These are phyloP conservation scores for Chymomyza costata DNA, from an alignment of 1,140 invertebrate species.

Conservation along the genomic window DNA sequence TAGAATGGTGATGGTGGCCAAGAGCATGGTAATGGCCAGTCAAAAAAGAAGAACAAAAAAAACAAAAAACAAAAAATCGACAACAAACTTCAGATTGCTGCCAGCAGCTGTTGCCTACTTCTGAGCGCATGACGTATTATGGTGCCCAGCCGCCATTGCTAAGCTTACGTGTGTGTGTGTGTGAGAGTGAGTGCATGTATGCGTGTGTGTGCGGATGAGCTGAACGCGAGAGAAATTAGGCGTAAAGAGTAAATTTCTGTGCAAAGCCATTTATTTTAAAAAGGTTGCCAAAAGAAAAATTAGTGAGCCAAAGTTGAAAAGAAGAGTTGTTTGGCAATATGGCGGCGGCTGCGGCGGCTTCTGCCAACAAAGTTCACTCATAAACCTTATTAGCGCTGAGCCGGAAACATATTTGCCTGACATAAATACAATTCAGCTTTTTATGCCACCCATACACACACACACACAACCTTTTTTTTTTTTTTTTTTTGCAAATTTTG, in stretches of 20 bases:
- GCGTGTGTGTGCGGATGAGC: constrained; percentile 9
- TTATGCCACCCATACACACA: constrained; percentile 18
- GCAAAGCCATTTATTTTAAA: constrained; percentile 66
- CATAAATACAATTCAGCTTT: constrained; percentile 61
- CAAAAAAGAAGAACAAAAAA: constrained; percentile 7
- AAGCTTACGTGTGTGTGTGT: too few relatives aligned
- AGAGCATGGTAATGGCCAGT: too few relatives aligned
- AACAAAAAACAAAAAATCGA: constrained; percentile 16
- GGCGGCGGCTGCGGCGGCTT: constrained; percentile 19
- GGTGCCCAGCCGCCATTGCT: not conserved
- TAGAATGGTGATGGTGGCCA: too few relatives aligned
- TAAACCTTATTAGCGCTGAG: constrained; percentile 71
- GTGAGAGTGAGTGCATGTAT: too few relatives aligned
- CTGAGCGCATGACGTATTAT: constrained; percentile 64
- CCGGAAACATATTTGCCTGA: constrained; percentile 70
- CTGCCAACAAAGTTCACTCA: constrained; percentile 38
- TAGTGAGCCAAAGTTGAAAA: constrained; percentile 36
- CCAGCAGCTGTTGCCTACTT: constrained; percentile 64
- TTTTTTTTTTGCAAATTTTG: constrained; percentile 66
- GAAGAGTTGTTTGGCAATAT: constrained; percentile 66
- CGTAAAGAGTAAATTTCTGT: constrained; percentile 67
- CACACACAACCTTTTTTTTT: constrained; percentile 24
- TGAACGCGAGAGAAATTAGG: constrained; percentile 58
- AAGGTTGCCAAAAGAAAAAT: constrained; percentile 58
- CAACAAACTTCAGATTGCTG: constrained; percentile 58